Base-by-base conservation (phyloP, 2,113 vertebrate genomes). In the Amblyornis subalaris region DNA sequence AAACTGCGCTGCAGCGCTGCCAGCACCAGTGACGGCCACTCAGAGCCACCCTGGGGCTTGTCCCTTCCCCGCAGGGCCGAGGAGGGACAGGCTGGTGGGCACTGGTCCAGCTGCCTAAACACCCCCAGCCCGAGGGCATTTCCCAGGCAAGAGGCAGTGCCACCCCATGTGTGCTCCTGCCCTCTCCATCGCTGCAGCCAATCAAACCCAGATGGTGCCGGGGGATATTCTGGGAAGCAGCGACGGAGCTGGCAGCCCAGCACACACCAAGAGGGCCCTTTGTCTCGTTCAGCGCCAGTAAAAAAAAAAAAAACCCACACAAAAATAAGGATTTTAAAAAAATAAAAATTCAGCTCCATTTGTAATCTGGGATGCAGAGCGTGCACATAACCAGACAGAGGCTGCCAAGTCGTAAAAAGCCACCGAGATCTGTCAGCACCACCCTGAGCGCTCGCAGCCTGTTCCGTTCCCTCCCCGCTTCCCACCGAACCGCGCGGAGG, bases 161-260 rank as follows among this genome's bases (percentile, higher is more conserved):
- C 7, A 2, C 19, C 64, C 67, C 9, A 0, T 0, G 22, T 2
- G 3, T 1, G 6, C 38, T 33, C 47, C 40, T 31, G 51, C n/a
- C 45, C 72, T 64, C 33, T 48, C 86, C 74, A 23, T 53, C 70
- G 1, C 83, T 6, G 47, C 51, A 44, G 66, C 42, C 28, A n/a
- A 2, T 23, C 17, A 53, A 77, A 51, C 15, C 45, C 38, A 82
- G 45, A 57, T 5, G 14, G 23, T 6, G 4, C 55, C 25, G 35
- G 44, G 47, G 47, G 88, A 61, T 12, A 11, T 26, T 29, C 42
- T 26, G 70, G 48, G 75, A 67, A 84, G 28, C 48, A 35, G 54
- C 1, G 1, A 40, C 5, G 5, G 61, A 73, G 66, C 61, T 67
- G 45, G 33, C 62, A 94, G 70, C 86, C 61, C 72, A 33, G 62